A percentile compares a stretch with the other conserved stretches of the same genome.
phyloP scores from a whole-genome alignment of 2,888 invertebrate genomes.

The Dolichomitus sp. region DNA sequence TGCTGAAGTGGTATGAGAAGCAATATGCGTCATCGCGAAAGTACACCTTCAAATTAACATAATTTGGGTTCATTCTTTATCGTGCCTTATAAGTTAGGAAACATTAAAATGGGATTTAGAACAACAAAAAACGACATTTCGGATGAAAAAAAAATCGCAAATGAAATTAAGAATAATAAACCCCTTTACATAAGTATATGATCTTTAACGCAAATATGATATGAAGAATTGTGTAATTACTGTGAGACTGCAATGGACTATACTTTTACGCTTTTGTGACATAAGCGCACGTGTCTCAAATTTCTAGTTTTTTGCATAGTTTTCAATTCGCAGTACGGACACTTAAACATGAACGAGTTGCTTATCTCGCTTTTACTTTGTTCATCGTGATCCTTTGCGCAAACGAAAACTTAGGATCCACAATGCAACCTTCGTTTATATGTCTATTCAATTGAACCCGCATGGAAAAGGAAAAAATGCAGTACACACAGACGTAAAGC shows the following conservation, averaged over 20 bases:
- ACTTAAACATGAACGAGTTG: slow-evolving; percentile 80
- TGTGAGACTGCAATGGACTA: neutral
- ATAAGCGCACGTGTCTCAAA: slow-evolving; percentile 76
- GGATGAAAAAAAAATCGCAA: neutral
- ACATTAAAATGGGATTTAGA: neutral
- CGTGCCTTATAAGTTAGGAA: neutral
- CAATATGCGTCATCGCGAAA: neutral
- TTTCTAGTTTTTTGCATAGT: slow-evolving; percentile 72
- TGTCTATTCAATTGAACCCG: neutral
- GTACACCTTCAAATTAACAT: neutral
- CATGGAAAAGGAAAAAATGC: neutral
- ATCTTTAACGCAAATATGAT: neutral
- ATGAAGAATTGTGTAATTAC: neutral
- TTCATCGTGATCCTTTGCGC: slow-evolving; percentile 64
- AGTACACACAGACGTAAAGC: neutral
- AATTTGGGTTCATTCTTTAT: neutral
- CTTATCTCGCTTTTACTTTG: slow-evolving; percentile 26
- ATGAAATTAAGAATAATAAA: neutral
- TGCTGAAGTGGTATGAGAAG: neutral
- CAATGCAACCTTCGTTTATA: slow-evolving; percentile 5
- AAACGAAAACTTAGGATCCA: slow-evolving; percentile 65
- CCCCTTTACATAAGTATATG: neutral
- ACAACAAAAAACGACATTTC: neutral
- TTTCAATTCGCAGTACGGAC: slow-evolving; percentile 79
- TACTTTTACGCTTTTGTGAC: slow-evolving; percentile 60